Evolutionary conservation across 1,140 invertebrate genomes (phyloP).

Genomic region (Drosophila arizonae): DNA sequence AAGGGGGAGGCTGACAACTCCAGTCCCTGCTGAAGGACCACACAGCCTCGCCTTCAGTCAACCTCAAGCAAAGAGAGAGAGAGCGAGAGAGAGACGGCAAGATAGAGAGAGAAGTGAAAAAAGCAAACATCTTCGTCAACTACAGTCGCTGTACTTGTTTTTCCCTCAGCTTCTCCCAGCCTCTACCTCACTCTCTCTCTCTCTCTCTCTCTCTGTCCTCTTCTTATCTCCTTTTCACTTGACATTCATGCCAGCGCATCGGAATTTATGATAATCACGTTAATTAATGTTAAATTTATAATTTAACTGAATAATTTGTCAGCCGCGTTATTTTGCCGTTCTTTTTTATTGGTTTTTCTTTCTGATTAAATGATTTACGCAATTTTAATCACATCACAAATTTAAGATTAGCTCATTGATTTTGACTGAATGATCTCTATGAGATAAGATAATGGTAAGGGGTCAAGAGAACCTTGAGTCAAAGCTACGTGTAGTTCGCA

Average conservation of each 20-base stretch:
- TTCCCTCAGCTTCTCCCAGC: too few species aligned
- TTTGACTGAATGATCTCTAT: background rate
- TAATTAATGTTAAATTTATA: constrained; percentile 6
- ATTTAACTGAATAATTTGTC: constrained; percentile 3
- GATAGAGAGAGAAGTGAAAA: background rate
- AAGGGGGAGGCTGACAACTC: constrained; percentile 20
- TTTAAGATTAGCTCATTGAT: background rate
- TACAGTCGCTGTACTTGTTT: background rate
- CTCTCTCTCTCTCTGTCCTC: too few species aligned
- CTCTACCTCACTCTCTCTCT: too few species aligned
- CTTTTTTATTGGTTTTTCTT: background rate
- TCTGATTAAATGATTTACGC: background rate
- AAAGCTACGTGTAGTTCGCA: too few species aligned
- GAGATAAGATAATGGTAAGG: background rate
- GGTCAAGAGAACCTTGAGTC: too few species aligned
- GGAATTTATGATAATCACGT: constrained; percentile 17
- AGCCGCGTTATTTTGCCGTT: background rate
- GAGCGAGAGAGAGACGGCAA: too few species aligned
- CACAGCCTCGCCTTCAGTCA: constrained; percentile 16
- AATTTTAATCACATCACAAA: constrained; percentile 3
- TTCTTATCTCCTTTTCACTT: background rate
- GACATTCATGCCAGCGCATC: constrained; percentile 1
- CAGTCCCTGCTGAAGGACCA: constrained; percentile 30
- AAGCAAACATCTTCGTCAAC: background rate
- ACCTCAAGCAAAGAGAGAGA: background rate